These are phyloP conservation scores for Xylota segnis DNA, from an alignment of 2,888 invertebrate genomes.

Conservation along the genomic window DNA sequence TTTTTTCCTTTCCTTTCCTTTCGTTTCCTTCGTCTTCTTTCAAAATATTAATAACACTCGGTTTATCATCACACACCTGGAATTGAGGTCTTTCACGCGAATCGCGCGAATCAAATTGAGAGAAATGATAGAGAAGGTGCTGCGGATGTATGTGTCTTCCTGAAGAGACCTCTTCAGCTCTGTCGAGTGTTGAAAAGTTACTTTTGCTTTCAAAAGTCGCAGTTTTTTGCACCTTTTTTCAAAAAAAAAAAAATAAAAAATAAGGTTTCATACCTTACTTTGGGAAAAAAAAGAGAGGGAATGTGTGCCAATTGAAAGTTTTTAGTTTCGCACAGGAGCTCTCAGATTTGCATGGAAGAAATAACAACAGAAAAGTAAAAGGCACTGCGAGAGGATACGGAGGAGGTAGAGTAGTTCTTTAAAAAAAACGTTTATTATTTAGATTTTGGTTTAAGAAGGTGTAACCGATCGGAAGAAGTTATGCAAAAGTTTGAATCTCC, in stretches of 20 bases:
- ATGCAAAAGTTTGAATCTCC: conserved; percentile 23
- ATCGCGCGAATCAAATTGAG: conserved; percentile 32
- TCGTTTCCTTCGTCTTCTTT: conserved; percentile 20
- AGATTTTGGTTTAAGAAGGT: conserved; percentile 43
- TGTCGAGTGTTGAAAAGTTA: conserved; percentile 64
- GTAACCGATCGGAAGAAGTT: conserved; percentile 47
- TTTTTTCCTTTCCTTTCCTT: conserved; percentile 15
- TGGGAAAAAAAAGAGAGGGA: conserved; percentile 3
- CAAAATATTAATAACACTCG: conserved; percentile 48
- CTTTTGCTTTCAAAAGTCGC: conserved; percentile 71
- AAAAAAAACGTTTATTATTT: conserved; percentile 45
- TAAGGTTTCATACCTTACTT: conserved; percentile 21
- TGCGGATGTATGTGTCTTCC: conserved; percentile 7
- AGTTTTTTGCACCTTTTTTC: conserved; percentile 2
- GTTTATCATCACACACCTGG: conserved; percentile 63
- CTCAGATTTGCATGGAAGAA: conserved; percentile 53
- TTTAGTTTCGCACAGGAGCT: conserved; percentile 58
- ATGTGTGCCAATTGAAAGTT: conserved; percentile 75
- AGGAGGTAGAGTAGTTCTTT: conserved; percentile 27
- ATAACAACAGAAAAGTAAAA: conserved; percentile 40
- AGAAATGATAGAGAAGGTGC: background rate
- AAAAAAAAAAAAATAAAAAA: too few relatives aligned
- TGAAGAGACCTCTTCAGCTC: conserved; percentile 35
- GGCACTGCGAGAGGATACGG: background rate
- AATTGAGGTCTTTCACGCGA: conserved; percentile 62